Conservation (phyloP, 2,113 vertebrate genomes). For the Polypterus bichir region DNA sequence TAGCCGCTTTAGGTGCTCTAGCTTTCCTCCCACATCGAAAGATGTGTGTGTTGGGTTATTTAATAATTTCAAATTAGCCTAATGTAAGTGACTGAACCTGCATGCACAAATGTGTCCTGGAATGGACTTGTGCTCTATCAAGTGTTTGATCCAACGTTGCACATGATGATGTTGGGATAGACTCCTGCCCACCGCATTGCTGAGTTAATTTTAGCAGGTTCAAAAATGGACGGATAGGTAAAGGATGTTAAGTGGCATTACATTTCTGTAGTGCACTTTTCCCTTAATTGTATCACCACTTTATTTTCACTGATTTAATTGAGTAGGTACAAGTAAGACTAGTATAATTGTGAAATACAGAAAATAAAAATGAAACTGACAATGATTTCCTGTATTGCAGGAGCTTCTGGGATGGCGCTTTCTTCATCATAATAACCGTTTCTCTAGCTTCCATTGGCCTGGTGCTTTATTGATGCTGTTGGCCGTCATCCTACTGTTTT, state of each 20-base stretch:
- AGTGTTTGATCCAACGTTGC: no score
- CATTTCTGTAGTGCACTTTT: neutral
- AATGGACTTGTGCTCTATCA: no score
- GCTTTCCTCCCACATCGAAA: no score
- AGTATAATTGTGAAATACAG: neutral
- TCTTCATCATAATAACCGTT: constrained; percentile 80
- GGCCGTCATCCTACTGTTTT: constrained; percentile 69
- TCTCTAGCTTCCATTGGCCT: constrained; percentile 92
- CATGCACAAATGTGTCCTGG: no score
- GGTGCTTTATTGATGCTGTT: constrained; percentile 79
- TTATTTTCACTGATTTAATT: neutral
- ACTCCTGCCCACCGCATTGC: no score
- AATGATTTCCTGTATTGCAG: constrained; percentile 35
- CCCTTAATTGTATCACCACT: neutral
- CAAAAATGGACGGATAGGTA: neutral
- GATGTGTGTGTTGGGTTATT: no score
- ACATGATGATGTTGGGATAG: no score
- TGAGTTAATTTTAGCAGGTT: neutral
- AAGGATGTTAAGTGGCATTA: neutral
- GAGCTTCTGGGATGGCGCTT: constrained; percentile 74
- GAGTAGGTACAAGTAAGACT: neutral
- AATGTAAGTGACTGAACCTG: no score
- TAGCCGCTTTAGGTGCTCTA: no score
- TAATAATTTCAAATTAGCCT: no score
- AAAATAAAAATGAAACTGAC: constrained; percentile 3